Conservation (phyloP, 2,797 vertebrate species). For the Tapera naevia region DNA sequence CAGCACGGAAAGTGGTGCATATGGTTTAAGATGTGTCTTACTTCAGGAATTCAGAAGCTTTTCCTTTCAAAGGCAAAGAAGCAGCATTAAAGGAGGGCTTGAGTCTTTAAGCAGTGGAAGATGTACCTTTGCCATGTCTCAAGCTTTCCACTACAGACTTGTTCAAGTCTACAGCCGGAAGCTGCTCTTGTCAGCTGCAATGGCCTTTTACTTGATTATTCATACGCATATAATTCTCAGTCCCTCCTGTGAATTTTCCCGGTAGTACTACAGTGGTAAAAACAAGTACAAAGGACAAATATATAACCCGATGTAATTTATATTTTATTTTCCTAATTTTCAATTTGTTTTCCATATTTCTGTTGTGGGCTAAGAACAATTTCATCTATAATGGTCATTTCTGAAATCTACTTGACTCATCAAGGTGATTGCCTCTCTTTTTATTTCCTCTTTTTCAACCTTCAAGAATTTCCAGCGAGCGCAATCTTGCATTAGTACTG, state of each 20-base stretch:
- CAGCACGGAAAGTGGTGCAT: conserved; percentile 48
- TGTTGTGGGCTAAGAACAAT: not conserved
- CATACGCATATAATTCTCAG: not conserved
- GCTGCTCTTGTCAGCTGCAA: not conserved
- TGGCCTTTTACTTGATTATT: not conserved
- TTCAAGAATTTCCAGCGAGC: not conserved
- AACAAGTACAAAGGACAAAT: not conserved
- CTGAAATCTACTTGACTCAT: not conserved
- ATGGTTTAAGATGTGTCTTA: conserved; percentile 60
- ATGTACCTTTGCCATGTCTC: not conserved
- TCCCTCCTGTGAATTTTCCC: not conserved
- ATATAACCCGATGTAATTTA: not conserved
- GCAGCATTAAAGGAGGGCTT: not conserved
- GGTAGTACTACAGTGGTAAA: not conserved
- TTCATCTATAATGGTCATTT: not conserved
- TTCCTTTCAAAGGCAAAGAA: conserved; percentile 53
- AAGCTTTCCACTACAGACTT: not conserved
- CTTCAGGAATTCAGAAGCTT: conserved; percentile 48
- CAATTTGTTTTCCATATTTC: not conserved
- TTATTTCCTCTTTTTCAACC: not conserved
- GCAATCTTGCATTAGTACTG: not conserved
- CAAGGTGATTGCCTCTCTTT: not conserved
- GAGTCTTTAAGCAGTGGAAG: not conserved
- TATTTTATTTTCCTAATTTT: not conserved
- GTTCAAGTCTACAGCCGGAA: not conserved